Evolutionary conservation across 1,140 invertebrate genomes (phyloP).

Genomic region (Melanaphis sacchari): DNA sequence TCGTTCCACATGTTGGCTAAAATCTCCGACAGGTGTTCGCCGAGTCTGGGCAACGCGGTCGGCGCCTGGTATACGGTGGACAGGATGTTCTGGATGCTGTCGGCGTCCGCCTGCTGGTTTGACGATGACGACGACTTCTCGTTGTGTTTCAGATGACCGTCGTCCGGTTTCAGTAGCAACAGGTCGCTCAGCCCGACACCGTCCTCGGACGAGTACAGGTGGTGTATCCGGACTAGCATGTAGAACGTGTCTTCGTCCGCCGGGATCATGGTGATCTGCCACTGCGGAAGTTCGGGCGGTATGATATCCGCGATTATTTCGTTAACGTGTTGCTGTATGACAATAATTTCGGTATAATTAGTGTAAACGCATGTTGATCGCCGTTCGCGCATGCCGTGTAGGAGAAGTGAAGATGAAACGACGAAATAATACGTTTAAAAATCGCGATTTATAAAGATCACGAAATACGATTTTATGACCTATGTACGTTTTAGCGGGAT

Average conservation of each 20-base stretch:
- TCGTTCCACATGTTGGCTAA: slow-evolving; percentile 81
- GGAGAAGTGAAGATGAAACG: not conserved
- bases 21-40: slow-evolving; percentile 72
- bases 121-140: not conserved
- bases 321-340: slow-evolving; percentile 68
- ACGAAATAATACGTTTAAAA: not conserved
- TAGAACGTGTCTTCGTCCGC: slow-evolving; percentile 71
- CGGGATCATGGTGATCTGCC: slow-evolving; percentile 78
- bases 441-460: not conserved
- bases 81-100: slow-evolving; percentile 58
- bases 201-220: slow-evolving; percentile 75
- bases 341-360: not conserved
- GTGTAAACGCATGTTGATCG: no score
- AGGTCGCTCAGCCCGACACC: slow-evolving; percentile 77
- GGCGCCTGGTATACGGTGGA: slow-evolving; percentile 64
- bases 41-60: slow-evolving; percentile 71
- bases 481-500: no score
- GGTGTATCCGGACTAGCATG: slow-evolving; percentile 78
- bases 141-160: slow-evolving; percentile 59
- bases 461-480: not conserved
- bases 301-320: slow-evolving; percentile 80
- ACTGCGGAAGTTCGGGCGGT: slow-evolving; percentile 73
- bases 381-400: not conserved
- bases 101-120: slow-evolving; percentile 31
- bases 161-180: slow-evolving; percentile 70